Conservation (phyloP, 37 sponge, comb jelly and placozoan species). For the Aphrocallistes beatrix region DNA sequence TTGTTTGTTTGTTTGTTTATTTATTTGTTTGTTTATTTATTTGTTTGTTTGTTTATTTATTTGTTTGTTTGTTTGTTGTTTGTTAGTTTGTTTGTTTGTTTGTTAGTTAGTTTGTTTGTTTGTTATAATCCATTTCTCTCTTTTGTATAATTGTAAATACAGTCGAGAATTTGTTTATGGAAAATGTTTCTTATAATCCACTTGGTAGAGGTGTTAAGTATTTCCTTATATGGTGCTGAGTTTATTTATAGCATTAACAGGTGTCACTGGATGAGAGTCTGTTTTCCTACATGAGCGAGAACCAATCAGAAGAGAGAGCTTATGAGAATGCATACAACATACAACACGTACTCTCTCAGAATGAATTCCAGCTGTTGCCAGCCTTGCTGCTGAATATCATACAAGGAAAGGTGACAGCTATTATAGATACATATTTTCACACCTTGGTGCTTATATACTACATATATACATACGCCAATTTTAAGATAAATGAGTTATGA, state of each 20-base stretch:
- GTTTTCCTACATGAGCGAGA: neutral
- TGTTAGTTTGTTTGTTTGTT: too few relatives aligned
- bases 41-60: too few relatives aligned
- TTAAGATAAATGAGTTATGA: too few relatives aligned
- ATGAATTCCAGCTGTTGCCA: conserved; percentile 10
- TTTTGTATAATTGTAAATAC: neutral
- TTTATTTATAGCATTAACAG: neutral
- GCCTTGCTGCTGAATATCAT: neutral
- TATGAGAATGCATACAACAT: neutral
- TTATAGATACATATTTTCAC: too few relatives aligned
- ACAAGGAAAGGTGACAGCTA: neutral
- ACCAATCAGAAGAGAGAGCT: conserved; percentile 2
- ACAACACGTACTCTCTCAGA: neutral
- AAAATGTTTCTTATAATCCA: neutral
- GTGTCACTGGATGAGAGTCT: neutral
- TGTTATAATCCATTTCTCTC: too few relatives aligned
- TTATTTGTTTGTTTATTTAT: too few relatives aligned
- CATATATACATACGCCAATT: too few relatives aligned
- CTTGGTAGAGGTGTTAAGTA: neutral
- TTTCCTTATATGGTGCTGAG: neutral
- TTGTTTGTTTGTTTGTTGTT: too few relatives aligned
- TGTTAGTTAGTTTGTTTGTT: too few relatives aligned
- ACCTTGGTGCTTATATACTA: too few relatives aligned
- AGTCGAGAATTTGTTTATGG: neutral
- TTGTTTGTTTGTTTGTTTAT: too few relatives aligned